Evolutionary conservation across 2,113 vertebrate species (phyloP), one percentile per base, ranked within the genome.

Genomic region (Synodontis membranacea): DNA sequence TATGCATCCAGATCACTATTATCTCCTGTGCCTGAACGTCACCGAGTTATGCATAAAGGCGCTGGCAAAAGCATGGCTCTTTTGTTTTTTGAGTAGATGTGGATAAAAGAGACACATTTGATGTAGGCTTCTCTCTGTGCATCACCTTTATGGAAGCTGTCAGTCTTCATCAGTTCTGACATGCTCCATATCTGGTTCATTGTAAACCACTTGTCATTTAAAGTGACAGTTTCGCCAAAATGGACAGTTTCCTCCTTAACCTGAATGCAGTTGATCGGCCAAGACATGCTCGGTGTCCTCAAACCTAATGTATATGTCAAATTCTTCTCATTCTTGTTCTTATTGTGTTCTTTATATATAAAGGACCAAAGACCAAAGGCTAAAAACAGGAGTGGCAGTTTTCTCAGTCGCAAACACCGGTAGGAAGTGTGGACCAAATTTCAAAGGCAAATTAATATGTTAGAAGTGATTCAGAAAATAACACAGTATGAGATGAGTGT

Each of bases 61-160:
- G 89, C 91, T 91, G 89, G 90, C 87, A 89, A 89, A 88, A 91
- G 92, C 91, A 92, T 92, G 91, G 89, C 87, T 90, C 87, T 54
- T 86, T 91, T 87, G 90, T 86, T 85, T 56, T 86, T 75, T 82
- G 87, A 87, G 72, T 91, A 89, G 84, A 82, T 88, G 91, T 94
- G 92, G 91, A 93, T 89, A 92, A 94, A 92, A 94, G 93, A 94
- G 92, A 93, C 91, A 86, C 92, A 92, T 92, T 91, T 86, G 90
- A 90, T 68, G 92, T 89, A 89, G 90, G 50, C 83, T 79, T 86
- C 90, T 88, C 88, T 92, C 81, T 93, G 90, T 91, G 88, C 89
- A 60, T 92, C 92, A 91, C 92, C 92, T 94, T 93, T 92, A 93
- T 90, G 89, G 94, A 92, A 94, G 89, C 93, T 93, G 92, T 92